Conservation (phyloP, 2,888 invertebrate genomes). For the Scrobipalpa atriplicella region DNA sequence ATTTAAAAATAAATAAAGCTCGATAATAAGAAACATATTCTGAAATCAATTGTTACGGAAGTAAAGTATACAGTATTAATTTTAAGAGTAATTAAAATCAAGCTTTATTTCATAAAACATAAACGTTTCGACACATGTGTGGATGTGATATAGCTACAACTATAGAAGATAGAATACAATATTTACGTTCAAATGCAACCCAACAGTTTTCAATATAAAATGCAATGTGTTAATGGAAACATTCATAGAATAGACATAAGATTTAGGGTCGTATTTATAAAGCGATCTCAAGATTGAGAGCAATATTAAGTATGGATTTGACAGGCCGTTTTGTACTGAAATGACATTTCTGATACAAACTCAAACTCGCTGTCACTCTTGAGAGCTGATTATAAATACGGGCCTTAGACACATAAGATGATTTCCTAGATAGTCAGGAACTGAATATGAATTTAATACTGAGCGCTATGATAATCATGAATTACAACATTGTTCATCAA, state of each 20-base stretch:
- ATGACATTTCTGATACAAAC: too few relatives aligned
- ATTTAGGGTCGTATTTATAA: too few relatives aligned
- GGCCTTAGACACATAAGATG: background rate
- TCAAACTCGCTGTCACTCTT: too few relatives aligned
- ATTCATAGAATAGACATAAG: conserved; percentile 28
- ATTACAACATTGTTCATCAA: conserved; percentile 27
- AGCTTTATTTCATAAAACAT: conserved; percentile 20
- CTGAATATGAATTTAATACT: conserved; percentile 31
- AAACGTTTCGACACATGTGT: background rate
- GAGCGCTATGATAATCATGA: conserved; percentile 25
- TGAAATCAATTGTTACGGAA: background rate
- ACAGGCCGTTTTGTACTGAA: too few relatives aligned
- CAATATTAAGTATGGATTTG: too few relatives aligned
- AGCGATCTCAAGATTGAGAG: too few relatives aligned
- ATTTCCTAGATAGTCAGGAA: conserved; percentile 20
- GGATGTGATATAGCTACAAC: conserved; percentile 29
- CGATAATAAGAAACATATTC: background rate
- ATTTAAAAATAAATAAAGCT: conserved; percentile 10
- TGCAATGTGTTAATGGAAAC: conserved; percentile 59
- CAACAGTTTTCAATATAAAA: conserved; percentile 43
- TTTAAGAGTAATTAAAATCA: conserved; percentile 6
- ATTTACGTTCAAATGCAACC: conserved; percentile 32
- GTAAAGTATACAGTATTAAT: background rate
- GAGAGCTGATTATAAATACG: too few relatives aligned
- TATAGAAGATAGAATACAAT: conserved; percentile 23